Conservation (phyloP, 2,888 invertebrate species). For the Mimachlamys varia region DNA sequence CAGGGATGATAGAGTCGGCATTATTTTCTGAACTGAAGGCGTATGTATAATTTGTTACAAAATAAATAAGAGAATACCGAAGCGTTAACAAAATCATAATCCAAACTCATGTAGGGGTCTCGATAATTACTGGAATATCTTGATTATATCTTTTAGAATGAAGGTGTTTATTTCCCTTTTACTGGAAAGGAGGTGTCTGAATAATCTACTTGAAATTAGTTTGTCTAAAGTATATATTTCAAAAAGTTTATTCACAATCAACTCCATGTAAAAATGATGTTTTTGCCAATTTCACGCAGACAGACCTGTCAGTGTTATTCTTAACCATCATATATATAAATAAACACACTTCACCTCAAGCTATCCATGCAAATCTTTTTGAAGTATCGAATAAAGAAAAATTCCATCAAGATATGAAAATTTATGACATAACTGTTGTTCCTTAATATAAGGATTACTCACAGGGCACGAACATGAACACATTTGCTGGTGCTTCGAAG, state of each 20-base stretch:
- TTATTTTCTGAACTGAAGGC: too few species aligned
- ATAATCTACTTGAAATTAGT: too few species aligned
- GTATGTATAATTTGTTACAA: too few species aligned
- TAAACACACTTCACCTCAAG: not conserved
- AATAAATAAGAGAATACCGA: too few species aligned
- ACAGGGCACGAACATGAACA: not conserved
- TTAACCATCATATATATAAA: not conserved
- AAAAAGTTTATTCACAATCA: not conserved
- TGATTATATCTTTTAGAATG: too few species aligned
- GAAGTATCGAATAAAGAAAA: not conserved
- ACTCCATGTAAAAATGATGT: not conserved
- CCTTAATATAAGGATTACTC: constrained; percentile 14
- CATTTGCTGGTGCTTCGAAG: not conserved
- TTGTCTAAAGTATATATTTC: too few species aligned
- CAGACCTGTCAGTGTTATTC: not conserved
- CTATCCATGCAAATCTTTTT: not conserved
- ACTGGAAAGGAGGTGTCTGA: too few species aligned
- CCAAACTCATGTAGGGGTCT: too few species aligned
- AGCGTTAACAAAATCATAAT: too few species aligned
- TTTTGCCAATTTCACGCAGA: not conserved
- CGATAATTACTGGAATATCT: too few species aligned
- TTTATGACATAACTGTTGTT: constrained; percentile 26
- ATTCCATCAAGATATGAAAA: not conserved
- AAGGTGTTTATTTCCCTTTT: too few species aligned
- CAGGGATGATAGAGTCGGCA: too few species aligned